These are phyloP conservation scores for Slavum lentiscoides DNA, from an alignment of 2,888 invertebrate genomes.

Conservation along the genomic window DNA sequence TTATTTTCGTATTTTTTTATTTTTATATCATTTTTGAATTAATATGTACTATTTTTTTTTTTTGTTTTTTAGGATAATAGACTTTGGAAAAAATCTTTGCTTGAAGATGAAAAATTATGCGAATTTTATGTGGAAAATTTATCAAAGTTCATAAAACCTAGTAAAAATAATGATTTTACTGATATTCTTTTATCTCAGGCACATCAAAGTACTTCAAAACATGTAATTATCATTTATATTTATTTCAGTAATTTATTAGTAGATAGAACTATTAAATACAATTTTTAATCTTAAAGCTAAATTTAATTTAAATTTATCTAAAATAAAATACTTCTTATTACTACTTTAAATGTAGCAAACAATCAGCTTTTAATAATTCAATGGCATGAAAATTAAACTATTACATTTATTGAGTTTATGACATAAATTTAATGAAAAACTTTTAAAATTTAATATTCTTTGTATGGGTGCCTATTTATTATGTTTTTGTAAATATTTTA, in stretches of 20 bases:
- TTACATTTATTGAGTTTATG: too few species aligned
- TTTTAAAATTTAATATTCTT: too few species aligned
- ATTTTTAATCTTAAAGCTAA: too few species aligned
- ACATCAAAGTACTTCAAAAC: slow-evolving; percentile 54
- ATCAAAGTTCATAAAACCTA: slow-evolving; percentile 55
- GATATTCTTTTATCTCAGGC: slow-evolving; percentile 55
- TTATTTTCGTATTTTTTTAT: neutral
- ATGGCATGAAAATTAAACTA: too few species aligned
- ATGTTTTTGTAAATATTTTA: too few species aligned
- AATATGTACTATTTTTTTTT: slow-evolving; percentile 1
- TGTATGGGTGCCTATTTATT: too few species aligned
- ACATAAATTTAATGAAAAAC: too few species aligned
- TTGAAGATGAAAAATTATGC: slow-evolving; percentile 54
- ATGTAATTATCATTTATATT: slow-evolving; percentile 23
- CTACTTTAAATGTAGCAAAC: too few species aligned
- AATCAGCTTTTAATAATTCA: too few species aligned
- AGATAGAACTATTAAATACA: too few species aligned
- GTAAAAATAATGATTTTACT: slow-evolving; percentile 51
- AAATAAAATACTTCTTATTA: too few species aligned
- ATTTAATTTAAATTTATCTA: too few species aligned
- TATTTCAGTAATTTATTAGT: neutral
- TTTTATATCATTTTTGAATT: slow-evolving; percentile 32
- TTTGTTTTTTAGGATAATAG: slow-evolving; percentile 56
- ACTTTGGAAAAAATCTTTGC: slow-evolving; percentile 59
- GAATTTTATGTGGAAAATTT: slow-evolving; percentile 58